Conservation (phyloP, 2,113 vertebrate species). For the Poecile atricapillus region DNA sequence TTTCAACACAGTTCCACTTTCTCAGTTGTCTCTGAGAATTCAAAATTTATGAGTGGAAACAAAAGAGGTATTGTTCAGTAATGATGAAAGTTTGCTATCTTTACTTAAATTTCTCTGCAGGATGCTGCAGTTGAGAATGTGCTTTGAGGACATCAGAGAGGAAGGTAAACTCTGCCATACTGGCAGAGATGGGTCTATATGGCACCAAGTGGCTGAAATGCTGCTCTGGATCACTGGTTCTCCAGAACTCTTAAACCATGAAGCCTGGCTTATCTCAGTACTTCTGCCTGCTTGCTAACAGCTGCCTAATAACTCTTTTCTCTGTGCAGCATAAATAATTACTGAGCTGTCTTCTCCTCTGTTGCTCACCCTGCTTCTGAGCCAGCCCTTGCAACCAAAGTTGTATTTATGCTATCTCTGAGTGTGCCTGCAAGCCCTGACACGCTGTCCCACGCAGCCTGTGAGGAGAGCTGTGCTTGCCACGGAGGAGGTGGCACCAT, state of each 20-base stretch:
- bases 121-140: accelerated
- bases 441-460: not conserved
- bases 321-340: not conserved
- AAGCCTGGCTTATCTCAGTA: not conserved
- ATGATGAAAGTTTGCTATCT: not conserved
- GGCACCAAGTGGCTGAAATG: not conserved
- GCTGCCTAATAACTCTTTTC: not conserved
- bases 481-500: not conserved
- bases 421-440: not conserved
- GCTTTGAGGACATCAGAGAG: accelerated
- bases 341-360: not conserved
- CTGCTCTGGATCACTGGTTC: not conserved
- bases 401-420: accelerated
- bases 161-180: not conserved
- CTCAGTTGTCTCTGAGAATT: not conserved
- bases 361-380: not conserved
- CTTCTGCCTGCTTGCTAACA: not conserved
- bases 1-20: not conserved
- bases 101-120: not conserved
- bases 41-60: not conserved
- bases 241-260: accelerated
- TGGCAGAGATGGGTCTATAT: accelerated
- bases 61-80: not conserved
- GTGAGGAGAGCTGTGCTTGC: accelerated
- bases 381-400: not conserved